These are phyloP conservation scores for Spongilla lacustris DNA, from an alignment of 37 sponge, comb jelly and placozoan genomes.

Conservation along the genomic window DNA sequence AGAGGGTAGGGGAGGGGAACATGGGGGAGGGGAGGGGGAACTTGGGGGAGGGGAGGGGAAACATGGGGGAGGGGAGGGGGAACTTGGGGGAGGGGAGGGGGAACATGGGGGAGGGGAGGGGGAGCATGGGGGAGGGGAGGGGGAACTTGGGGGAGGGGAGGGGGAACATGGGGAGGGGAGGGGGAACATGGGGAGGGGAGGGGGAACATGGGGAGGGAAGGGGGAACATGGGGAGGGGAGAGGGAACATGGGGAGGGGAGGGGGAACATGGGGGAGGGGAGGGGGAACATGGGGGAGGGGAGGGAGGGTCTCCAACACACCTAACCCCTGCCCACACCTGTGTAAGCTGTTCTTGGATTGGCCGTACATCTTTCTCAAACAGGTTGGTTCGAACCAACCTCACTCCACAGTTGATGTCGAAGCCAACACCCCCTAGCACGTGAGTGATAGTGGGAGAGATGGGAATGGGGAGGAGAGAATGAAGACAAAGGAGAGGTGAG, in stretches of 20 bases:
- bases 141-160: no score
- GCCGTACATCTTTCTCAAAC: constrained; percentile 87
- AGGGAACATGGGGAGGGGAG: neutral
- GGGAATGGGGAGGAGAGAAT: neutral
- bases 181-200: neutral
- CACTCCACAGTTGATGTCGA: constrained; percentile 99
- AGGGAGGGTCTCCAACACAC: no score
- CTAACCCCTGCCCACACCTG: constrained; percentile 55
- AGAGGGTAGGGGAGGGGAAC: neutral
- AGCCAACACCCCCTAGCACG: constrained; percentile 98
- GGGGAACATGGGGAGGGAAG: neutral
- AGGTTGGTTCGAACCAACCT: constrained; percentile 93
- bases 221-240: neutral
- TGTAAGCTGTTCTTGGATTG: constrained; percentile 94
- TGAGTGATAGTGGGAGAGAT: no score
- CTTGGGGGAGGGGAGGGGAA: neutral
- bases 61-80: no score
- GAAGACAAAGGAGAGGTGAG: neutral
- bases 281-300: neutral
- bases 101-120: neutral
- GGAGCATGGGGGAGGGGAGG: no score
- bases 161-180: neutral
- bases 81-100: neutral
- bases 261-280: neutral
- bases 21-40: neutral